A percentile compares a stretch with the other conserved stretches of the same genome.
These are phyloP conservation scores for Tachypleus tridentatus DNA, from an alignment of 1,140 invertebrate species.

Conservation along the genomic window DNA sequence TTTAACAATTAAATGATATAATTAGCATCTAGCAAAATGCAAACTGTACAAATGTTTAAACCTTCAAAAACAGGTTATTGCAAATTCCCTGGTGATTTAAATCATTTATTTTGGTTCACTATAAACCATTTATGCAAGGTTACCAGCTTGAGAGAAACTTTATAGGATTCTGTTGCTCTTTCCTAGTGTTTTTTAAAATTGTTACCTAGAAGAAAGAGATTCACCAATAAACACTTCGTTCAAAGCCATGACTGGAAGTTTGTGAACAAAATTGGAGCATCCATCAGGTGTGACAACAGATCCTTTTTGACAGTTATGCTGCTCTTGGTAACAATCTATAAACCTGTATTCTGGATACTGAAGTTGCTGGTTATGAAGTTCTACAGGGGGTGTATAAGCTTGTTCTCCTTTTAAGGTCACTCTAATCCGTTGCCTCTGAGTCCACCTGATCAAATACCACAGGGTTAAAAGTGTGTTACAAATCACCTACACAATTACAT, in stretches of 20 bases:
- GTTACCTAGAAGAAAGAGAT: slow-evolving; percentile 63
- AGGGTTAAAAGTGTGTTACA: too few species aligned
- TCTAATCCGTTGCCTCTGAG: slow-evolving; percentile 71
- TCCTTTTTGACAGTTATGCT: slow-evolving; percentile 26
- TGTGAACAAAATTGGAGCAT: slow-evolving; percentile 21
- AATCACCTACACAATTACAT: too few species aligned
- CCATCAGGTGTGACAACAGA: slow-evolving; percentile 12
- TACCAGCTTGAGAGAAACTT: too few species aligned
- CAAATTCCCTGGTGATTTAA: too few species aligned
- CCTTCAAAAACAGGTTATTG: too few species aligned
- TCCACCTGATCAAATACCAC: slow-evolving; percentile 45
- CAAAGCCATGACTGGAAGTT: slow-evolving; percentile 59
- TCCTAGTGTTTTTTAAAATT: too few species aligned
- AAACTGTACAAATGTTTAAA: too few species aligned
- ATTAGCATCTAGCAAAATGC: too few species aligned
- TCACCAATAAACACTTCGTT: slow-evolving; percentile 96
- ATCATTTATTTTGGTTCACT: too few species aligned
- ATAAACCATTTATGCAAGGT: too few species aligned
- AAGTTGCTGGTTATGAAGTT: slow-evolving; percentile 53
- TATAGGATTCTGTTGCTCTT: too few species aligned
- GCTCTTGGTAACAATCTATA: slow-evolving; percentile 40
- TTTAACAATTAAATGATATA: too few species aligned
- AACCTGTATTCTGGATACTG: slow-evolving; percentile 41
- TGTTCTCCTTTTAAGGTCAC: slow-evolving; percentile 59
- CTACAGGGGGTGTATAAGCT: slow-evolving; percentile 45